Evolutionary conservation across 2,888 invertebrate genomes (phyloP).

Genomic region (Phragmatobia fuliginosa): DNA sequence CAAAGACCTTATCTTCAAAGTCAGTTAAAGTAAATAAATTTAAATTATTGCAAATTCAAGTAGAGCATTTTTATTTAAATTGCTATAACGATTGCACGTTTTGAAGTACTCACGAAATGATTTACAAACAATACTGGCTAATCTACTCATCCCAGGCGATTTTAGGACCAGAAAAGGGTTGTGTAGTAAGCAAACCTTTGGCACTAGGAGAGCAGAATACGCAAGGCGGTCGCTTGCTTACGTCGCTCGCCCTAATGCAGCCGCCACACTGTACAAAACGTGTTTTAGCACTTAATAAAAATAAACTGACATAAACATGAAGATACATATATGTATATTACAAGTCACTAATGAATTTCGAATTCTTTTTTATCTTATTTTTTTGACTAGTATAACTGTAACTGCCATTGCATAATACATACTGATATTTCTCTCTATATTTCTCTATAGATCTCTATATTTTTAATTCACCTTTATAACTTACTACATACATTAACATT

Average conservation of each 20-base stretch:
- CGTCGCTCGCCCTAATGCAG: constrained; percentile 63
- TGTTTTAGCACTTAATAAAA: neutral
- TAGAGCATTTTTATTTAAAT: neutral
- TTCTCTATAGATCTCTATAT: neutral
- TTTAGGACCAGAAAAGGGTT: constrained; percentile 82
- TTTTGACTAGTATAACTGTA: neutral
- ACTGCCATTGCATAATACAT: neutral
- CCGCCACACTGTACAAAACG: constrained; percentile 56
- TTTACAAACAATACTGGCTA: constrained; percentile 62
- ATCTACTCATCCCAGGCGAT: constrained; percentile 62
- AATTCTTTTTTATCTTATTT: neutral
- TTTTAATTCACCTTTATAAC: neutral
- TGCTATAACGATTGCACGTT: neutral
- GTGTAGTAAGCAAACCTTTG: constrained; percentile 75
- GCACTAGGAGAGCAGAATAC: constrained; percentile 71
- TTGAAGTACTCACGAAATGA: constrained; percentile 32
- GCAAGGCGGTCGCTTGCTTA: constrained; percentile 60
- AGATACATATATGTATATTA: too few relatives aligned
- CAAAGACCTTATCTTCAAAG: too few relatives aligned
- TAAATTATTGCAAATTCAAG: neutral
- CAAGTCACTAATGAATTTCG: too few relatives aligned
- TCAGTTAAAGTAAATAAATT: neutral
- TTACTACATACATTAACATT: too few relatives aligned
- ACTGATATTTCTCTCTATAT: too few relatives aligned
- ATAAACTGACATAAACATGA: too few relatives aligned